A percentile compares a stretch with the other conserved stretches of the same genome.
These are phyloP conservation scores for Ispidina picta DNA, from an alignment of 2,797 vertebrate species.

Conservation along the genomic window DNA sequence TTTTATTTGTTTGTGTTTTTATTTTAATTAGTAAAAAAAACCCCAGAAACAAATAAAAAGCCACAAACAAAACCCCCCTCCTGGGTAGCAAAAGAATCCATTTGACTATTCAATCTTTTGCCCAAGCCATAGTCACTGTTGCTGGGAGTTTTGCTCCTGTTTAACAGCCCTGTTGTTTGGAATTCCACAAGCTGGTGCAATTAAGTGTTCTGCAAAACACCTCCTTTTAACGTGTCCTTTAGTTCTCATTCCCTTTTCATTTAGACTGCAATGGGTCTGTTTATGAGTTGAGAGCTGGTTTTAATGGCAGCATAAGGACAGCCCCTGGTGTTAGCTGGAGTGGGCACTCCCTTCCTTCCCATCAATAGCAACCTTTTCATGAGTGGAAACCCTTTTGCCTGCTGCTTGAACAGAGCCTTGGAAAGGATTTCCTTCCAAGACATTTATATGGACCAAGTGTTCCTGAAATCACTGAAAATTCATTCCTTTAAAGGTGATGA, in stretches of 20 bases:
- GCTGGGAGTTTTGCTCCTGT: background rate
- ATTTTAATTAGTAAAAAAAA: background rate
- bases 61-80: background rate
- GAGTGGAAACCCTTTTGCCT: conserved; percentile 23
- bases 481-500: background rate
- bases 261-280: conserved; percentile 30
- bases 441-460: background rate
- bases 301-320: background rate
- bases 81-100: background rate
- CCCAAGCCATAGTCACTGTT: background rate
- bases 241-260: background rate
- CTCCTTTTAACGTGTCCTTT: background rate
- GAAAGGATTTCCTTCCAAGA: conserved; percentile 1
- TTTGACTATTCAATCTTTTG: background rate
- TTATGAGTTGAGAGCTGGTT: conserved; percentile 12
- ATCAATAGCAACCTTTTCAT: conserved; percentile 28
- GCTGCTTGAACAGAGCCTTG: conserved; percentile 3
- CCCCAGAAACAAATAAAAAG: background rate
- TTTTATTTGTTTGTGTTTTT: too few species aligned
- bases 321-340: background rate
- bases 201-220: background rate
- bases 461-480: background rate
- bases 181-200: background rate
- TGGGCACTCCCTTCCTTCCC: conserved; percentile 35
- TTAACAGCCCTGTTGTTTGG: background rate